phyloP scores from a whole-genome alignment of 2,888 invertebrate genomes.

The Tetanocera ferruginea region DNA sequence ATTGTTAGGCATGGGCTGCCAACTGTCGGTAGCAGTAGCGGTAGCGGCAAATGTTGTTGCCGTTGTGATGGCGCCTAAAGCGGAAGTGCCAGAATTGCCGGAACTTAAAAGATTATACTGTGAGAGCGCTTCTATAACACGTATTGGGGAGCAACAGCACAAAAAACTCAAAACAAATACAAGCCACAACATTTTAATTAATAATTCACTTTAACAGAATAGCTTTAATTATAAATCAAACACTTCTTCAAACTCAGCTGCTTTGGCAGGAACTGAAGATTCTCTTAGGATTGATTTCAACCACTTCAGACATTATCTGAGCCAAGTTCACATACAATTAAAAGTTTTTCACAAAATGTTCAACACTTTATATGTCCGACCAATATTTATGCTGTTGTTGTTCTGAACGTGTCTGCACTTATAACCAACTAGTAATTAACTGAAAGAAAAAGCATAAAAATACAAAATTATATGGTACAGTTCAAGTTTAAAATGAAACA shows the following conservation, averaged over 20 bases:
- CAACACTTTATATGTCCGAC: conserved; percentile 55
- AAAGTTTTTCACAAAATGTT: conserved; percentile 51
- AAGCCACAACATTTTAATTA: not conserved
- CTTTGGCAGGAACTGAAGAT: not conserved
- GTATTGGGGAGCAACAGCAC: no score
- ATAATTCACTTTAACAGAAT: not conserved
- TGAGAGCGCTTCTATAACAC: not conserved
- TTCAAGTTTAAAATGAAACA: not conserved
- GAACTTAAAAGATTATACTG: conserved; percentile 50
- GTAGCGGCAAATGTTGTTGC: not conserved
- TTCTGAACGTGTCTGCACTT: conserved; percentile 3
- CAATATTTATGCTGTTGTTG: not conserved
- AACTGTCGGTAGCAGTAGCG: conserved; percentile 14
- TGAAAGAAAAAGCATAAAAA: no score
- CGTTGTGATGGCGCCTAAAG: conserved; percentile 5
- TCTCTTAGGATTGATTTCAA: not conserved
- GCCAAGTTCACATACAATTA: conserved; percentile 44
- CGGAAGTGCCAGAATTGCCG: conserved; percentile 48
- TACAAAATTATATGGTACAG: no score
- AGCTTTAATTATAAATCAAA: not conserved
- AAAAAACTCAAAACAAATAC: not conserved
- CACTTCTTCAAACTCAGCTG: not conserved
- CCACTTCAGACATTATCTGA: conserved; percentile 34
- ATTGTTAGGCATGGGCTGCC: conserved; percentile 53
- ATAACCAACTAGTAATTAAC: no score